These are phyloP conservation scores for Nettapus auritus DNA, from an alignment of 2,113 vertebrate genomes.

Conservation along the genomic window DNA sequence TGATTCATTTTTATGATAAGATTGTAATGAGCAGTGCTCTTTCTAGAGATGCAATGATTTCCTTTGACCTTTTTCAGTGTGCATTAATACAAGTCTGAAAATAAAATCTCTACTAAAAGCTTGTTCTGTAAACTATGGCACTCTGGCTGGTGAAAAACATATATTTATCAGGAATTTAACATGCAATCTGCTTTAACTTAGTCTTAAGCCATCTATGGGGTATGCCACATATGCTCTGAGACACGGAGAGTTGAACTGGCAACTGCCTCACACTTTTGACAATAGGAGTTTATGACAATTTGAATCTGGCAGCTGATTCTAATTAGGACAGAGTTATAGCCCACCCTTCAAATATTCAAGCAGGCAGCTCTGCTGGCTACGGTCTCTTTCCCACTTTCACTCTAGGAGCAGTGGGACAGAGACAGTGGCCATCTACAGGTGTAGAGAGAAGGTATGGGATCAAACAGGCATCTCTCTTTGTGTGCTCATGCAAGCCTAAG, in stretches of 20 bases:
- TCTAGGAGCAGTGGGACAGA: neutral
- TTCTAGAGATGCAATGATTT: neutral
- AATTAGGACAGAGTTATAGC: neutral
- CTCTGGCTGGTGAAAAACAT: neutral
- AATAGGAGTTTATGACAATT: neutral
- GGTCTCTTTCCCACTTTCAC: neutral
- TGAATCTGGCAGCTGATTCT: neutral
- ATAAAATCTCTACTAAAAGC: neutral
- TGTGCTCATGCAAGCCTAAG: neutral
- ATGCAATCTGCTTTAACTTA: neutral
- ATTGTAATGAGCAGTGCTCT: neutral
- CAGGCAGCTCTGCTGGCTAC: neutral
- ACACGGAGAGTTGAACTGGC: neutral
- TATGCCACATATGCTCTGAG: neutral
- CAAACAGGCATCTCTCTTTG: neutral
- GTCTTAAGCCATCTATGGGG: neutral
- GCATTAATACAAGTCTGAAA: neutral
- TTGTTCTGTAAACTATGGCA: neutral
- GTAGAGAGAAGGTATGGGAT: neutral
- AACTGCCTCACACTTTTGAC: neutral
- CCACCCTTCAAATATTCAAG: neutral
- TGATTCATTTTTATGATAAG: slow-evolving; percentile 24
- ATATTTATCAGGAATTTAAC: neutral
- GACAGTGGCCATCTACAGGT: neutral
- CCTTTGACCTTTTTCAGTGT: slow-evolving; percentile 1